These are phyloP conservation scores for Acrossocheilus fasciatus DNA, from an alignment of 2,797 vertebrate species.

Conservation along the genomic window DNA sequence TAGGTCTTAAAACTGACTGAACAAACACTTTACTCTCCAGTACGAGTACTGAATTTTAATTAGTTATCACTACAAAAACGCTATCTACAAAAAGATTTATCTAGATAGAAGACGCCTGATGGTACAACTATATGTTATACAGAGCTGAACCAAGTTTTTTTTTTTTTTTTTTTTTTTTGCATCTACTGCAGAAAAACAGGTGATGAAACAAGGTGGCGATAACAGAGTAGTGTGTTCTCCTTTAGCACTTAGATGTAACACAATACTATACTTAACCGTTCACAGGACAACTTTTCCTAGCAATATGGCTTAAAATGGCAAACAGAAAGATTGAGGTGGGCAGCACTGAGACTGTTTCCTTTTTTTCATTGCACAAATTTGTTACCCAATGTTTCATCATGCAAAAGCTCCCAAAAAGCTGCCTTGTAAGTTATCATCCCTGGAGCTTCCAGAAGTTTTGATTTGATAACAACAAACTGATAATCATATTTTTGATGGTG, in stretches of 20 bases:
- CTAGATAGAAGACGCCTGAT: neutral
- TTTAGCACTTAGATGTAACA: neutral
- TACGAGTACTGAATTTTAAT: neutral
- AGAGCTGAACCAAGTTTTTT: neutral
- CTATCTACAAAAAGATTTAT: neutral
- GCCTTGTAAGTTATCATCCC: constrained; percentile 8
- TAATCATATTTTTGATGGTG: constrained; percentile 24
- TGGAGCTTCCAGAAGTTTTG: neutral
- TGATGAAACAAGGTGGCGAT: neutral
- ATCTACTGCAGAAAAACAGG: neutral
- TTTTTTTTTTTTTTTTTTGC: neutral
- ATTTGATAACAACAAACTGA: neutral
- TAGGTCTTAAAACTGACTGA: neutral
- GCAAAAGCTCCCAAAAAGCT: constrained; percentile 1
- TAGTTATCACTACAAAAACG: neutral
- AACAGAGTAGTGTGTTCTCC: neutral
- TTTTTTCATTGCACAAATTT: neutral
- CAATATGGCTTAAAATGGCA: neutral
- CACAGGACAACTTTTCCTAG: neutral
- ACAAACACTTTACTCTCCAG: neutral
- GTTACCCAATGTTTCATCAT: constrained; percentile 19
- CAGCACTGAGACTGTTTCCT: neutral
- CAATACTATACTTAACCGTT: neutral
- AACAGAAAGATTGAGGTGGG: neutral
- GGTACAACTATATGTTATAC: neutral